Base-by-base conservation (phyloP, 2,888 invertebrate species). In the Neria commutata region DNA sequence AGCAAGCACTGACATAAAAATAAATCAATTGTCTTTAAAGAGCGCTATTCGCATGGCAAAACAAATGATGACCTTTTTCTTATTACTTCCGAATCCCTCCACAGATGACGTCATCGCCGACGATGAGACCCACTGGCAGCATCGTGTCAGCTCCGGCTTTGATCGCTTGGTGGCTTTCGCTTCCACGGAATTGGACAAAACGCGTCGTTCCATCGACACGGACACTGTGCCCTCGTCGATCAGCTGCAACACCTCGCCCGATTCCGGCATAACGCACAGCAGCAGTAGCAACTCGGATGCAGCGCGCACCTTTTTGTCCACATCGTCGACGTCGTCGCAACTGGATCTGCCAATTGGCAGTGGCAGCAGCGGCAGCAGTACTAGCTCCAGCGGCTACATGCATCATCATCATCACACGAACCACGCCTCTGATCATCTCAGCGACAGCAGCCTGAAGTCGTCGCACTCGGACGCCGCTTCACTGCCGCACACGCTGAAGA, bases 131-230 rank as follows among this genome's bases (percentile, higher is more conserved):
- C 92, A 93, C 81, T 95, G 95, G 95, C 94, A 95, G 81, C 92
- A 94, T 81, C 90, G 94, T 69, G 93, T 95, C 72, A 93, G 92
- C 79, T 94, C 92, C 69, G 94, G 94, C 54, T 96, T 97, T 84
- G 96, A 96, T 83, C 90, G 94, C 68, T 85, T 96, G 72, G 93
- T 96, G 68, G 95, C 94, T 60, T 93, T 95, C 79, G 95, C 95
- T 50, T 94, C 95, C 40, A 94, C 93, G 16, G 95, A 95, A 75
- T 85, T 95, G 79, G 94, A 93, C 82, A 89, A 94, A 75, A 87
- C 93, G 59, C 86, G 92, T 61, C 86, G 92, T 61, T 92, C 92
- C 40, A 89, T 90, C 0, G 93, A 94, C 82, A 91, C 91, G 70
- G 87, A 85, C 54, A 81, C 78, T 23, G 81, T 81, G 47, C 82